Base-by-base conservation (phyloP, 2,888 invertebrate species). In the Lycophotia porphyrea region DNA sequence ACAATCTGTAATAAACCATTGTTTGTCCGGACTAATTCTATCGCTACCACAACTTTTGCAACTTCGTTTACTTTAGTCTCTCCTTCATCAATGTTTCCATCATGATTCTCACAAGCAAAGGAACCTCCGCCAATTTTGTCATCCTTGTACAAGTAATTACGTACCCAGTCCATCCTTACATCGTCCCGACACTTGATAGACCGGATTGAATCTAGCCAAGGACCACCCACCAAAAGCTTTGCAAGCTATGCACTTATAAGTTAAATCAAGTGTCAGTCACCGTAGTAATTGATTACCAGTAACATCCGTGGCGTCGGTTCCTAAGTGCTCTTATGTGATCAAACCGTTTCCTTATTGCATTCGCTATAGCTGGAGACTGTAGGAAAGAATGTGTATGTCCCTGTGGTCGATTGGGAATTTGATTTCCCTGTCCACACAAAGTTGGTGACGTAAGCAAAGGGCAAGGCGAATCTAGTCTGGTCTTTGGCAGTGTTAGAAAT, bases 261-360 rank as follows among this genome's bases (percentile, higher is more conserved):
- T 58, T 42, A 78, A 65, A 39, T 73, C 52, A 66, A 80, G 72
- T 71, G 80, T 80, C 82, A 63, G 13, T 69, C 68, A 78, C 73
- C 55, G 65, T 52, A n/a, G 63, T 82, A 71, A 82, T 82, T 82
- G 82, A 82, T 82, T 64, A 76, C 78, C 71, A 31, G 61, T 63
- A 39, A 70, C 78, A 78, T 71, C 78, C 58, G 74, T 61, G 36
- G n/a, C 21, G 34, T 74, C 60, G 9, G 31, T 79, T 63, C 47
- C 34, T 61, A 76, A 76, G 80, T 80, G 79, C 52, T 64, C 49
- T 44, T n/a, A 52, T 27, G 3, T 66, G 69, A 65, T 63, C 63
- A 21, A 5, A 63, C 18, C 55, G 71, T n/a, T 80, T 80, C 76
- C 80, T 80, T 80, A 80, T 71, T 80, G 80, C 80, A 34, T 58